phyloP scores from a whole-genome alignment of 2,888 invertebrate genomes.

The Meteorus cinctellus region DNA sequence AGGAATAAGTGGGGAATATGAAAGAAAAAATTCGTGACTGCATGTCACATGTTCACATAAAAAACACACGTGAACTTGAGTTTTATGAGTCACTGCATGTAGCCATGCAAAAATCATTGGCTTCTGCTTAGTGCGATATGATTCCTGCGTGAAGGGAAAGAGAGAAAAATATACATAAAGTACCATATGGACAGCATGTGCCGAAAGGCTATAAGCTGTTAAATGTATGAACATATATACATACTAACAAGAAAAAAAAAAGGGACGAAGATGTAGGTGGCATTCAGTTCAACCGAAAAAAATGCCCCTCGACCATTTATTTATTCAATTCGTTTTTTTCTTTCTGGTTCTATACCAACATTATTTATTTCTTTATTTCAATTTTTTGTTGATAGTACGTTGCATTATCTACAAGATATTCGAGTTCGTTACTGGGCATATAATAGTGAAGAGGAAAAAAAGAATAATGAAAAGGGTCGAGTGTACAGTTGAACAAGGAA shows the following conservation, averaged over 20 bases:
- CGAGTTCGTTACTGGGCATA: constrained; percentile 1
- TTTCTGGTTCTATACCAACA: neutral
- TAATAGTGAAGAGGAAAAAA: neutral
- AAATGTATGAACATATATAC: constrained; percentile 13
- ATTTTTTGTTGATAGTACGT: neutral
- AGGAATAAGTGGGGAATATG: neutral
- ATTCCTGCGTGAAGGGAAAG: constrained; percentile 19
- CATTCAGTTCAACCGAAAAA: neutral
- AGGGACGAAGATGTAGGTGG: constrained; percentile 13
- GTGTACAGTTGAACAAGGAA: constrained; percentile 27
- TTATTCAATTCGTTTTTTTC: neutral
- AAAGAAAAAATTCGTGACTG: neutral
- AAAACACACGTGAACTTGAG: constrained; percentile 13
- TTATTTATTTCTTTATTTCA: neutral
- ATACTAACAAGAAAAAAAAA: constrained; percentile 5
- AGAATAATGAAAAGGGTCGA: constrained; percentile 26
- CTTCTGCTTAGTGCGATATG: neutral
- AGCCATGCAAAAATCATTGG: constrained; percentile 19
- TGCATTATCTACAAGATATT: constrained; percentile 18
- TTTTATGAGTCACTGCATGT: constrained; percentile 9
- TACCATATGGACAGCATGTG: constrained; percentile 60
- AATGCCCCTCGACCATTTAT: neutral
- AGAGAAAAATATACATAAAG: constrained; percentile 30
- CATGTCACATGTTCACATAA: constrained; percentile 19
- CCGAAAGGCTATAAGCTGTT: constrained; percentile 29